These are phyloP conservation scores for Dasysyrphus albostriatus DNA, from an alignment of 2,888 invertebrate species.

Conservation along the genomic window DNA sequence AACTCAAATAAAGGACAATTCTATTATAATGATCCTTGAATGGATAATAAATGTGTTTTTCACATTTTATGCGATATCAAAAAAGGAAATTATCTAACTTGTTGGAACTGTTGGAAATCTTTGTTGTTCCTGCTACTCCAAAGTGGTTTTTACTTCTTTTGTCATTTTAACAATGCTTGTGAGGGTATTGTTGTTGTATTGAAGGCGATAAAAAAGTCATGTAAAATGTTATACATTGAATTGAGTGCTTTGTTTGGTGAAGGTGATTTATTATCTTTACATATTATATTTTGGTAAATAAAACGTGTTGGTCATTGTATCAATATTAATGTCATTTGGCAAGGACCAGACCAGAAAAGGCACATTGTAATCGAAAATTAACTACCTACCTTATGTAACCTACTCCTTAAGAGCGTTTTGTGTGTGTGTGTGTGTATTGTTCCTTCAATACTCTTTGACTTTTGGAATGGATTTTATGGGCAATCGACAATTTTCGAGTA, in stretches of 20 bases:
- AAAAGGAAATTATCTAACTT: constrained; percentile 43
- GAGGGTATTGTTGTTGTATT: background rate
- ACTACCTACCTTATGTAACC: constrained; percentile 1
- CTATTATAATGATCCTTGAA: constrained; percentile 73
- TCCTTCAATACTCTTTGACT: background rate
- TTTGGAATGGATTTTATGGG: constrained; percentile 11
- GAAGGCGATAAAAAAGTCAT: constrained; percentile 70
- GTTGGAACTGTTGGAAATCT: constrained; percentile 29
- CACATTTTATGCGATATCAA: constrained; percentile 15
- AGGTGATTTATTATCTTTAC: constrained; percentile 59
- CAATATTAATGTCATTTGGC: constrained; percentile 50
- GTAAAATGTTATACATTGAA: constrained; percentile 53
- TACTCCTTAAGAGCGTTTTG: background rate
- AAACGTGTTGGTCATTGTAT: constrained; percentile 43
- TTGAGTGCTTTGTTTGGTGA: constrained; percentile 40
- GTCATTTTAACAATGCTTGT: constrained; percentile 11
- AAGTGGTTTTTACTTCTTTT: constrained; percentile 11
- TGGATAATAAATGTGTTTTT: constrained; percentile 65
- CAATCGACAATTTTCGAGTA: constrained; percentile 34
- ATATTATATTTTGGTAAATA: constrained; percentile 30
- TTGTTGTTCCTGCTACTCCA: background rate
- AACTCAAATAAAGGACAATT: constrained; percentile 19
- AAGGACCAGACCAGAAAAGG: background rate
- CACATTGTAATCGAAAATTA: constrained; percentile 24
- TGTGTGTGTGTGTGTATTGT: background rate